A percentile compares a stretch with the other conserved stretches of the same genome.
phyloP scores from a whole-genome alignment of 2,888 invertebrate genomes.

The Dynastes maya region DNA sequence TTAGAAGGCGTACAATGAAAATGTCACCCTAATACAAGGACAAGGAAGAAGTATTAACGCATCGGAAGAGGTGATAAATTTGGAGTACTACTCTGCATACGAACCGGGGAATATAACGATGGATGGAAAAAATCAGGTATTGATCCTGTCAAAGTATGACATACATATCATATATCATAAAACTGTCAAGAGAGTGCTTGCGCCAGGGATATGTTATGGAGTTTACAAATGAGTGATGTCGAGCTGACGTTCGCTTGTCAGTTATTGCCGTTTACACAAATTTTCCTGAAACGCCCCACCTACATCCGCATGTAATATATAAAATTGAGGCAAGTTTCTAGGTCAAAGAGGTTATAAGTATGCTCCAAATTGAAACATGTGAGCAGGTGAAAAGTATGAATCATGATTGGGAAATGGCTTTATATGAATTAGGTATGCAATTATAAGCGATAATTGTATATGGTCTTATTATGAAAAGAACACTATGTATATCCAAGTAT shows the following conservation, averaged over 20 bases:
- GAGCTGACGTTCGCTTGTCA: slow-evolving; percentile 36
- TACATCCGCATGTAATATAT: slow-evolving; percentile 4
- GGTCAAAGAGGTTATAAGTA: background rate
- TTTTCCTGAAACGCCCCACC: slow-evolving; percentile 9
- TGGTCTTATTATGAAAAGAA: too few relatives aligned
- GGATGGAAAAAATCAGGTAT: slow-evolving; percentile 47
- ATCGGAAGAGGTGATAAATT: slow-evolving; percentile 46
- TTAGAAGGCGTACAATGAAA: slow-evolving; percentile 38
- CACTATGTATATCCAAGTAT: too few relatives aligned
- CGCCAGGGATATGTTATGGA: slow-evolving; percentile 24
- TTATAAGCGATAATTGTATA: too few relatives aligned
- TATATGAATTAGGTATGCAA: too few relatives aligned
- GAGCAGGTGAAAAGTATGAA: background rate
- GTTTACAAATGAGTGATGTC: slow-evolving; percentile 47
- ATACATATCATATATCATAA: slow-evolving; percentile 44
- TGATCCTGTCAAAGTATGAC: slow-evolving; percentile 43
- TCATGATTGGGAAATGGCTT: too few relatives aligned
- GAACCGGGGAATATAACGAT: slow-evolving; percentile 18
- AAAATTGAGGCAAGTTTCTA: slow-evolving; percentile 1
- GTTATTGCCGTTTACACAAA: slow-evolving; percentile 36
- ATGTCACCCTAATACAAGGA: slow-evolving; percentile 23
- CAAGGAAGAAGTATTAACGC: slow-evolving; percentile 43
- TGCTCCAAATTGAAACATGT: background rate
- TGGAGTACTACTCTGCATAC: slow-evolving; percentile 23
- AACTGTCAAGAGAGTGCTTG: slow-evolving; percentile 44